Evolutionary conservation across 1,140 invertebrate genomes (phyloP).

Genomic region (Calephelis virginiensis): DNA sequence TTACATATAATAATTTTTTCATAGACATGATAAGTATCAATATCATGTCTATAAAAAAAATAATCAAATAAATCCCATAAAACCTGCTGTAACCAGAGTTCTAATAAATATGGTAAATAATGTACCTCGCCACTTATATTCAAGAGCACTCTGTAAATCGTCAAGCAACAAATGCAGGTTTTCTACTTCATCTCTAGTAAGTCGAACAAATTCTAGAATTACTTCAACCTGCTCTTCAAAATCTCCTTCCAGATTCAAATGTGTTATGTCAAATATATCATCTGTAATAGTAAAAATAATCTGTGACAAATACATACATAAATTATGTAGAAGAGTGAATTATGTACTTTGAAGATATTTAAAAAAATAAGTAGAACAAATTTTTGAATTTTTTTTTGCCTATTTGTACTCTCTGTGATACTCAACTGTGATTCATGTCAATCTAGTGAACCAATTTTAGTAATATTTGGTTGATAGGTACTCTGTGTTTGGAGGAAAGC

Average conservation of each 20-base stretch:
- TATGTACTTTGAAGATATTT: neutral
- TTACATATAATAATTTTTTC: too few species aligned
- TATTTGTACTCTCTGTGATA: too few species aligned
- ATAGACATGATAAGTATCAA: too few species aligned
- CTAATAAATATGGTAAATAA: neutral
- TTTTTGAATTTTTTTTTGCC: too few species aligned
- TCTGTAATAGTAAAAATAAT: slow-evolving; percentile 18
- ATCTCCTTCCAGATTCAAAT: slow-evolving; percentile 39
- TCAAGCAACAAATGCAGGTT: slow-evolving; percentile 38
- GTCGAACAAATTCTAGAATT: slow-evolving; percentile 37
- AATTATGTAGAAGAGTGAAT: neutral
- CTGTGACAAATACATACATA: too few species aligned
- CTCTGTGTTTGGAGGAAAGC: too few species aligned
- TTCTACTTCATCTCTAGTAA: slow-evolving; percentile 45
- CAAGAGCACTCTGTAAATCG: slow-evolving; percentile 39
- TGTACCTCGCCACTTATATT: slow-evolving; percentile 42
- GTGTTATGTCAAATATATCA: slow-evolving; percentile 36
- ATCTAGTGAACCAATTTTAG: too few species aligned
- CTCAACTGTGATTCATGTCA: too few species aligned
- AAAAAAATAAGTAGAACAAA: too few species aligned
- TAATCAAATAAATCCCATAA: too few species aligned
- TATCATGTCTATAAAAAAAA: neutral
- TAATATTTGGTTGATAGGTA: too few species aligned
- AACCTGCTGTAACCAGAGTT: neutral
- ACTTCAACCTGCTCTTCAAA: slow-evolving; percentile 45